Evolutionary conservation across 2,888 invertebrate genomes (phyloP).

Genomic region (Tetramorium bicarinatum): DNA sequence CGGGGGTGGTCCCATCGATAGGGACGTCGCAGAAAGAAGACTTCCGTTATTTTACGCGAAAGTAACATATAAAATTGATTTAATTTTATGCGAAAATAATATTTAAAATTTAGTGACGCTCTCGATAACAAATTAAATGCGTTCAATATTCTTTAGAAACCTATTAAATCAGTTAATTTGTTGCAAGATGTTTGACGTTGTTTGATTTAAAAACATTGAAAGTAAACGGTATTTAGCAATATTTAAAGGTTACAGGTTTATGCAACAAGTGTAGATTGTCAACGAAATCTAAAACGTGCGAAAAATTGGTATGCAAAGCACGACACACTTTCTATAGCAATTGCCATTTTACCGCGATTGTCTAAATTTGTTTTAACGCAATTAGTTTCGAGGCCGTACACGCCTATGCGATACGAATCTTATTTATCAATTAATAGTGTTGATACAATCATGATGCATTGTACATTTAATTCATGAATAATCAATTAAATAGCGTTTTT

Average conservation of each 20-base stretch:
- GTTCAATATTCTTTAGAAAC: background rate
- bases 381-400: slow-evolving; percentile 18
- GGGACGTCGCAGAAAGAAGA: too few species aligned
- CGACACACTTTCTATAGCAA: slow-evolving; percentile 55
- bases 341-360: slow-evolving; percentile 34
- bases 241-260: background rate
- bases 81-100: slow-evolving; percentile 1
- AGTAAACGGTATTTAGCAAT: background rate
- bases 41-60: background rate
- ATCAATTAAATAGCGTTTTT: background rate
- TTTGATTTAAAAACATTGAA: background rate
- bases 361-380: slow-evolving; percentile 22
- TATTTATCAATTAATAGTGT: background rate
- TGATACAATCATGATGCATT: background rate
- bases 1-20: background rate
- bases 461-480: background rate
- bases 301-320: slow-evolving; percentile 46
- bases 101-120: background rate
- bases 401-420: background rate
- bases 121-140: background rate
- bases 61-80: background rate
- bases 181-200: background rate
- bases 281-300: background rate
- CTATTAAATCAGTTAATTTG: too few species aligned
- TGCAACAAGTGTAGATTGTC: background rate